Evolutionary conservation across 2,797 vertebrate species (phyloP), one percentile per base, ranked within the genome.

Genomic region (Chaetodon trifasciatus): DNA sequence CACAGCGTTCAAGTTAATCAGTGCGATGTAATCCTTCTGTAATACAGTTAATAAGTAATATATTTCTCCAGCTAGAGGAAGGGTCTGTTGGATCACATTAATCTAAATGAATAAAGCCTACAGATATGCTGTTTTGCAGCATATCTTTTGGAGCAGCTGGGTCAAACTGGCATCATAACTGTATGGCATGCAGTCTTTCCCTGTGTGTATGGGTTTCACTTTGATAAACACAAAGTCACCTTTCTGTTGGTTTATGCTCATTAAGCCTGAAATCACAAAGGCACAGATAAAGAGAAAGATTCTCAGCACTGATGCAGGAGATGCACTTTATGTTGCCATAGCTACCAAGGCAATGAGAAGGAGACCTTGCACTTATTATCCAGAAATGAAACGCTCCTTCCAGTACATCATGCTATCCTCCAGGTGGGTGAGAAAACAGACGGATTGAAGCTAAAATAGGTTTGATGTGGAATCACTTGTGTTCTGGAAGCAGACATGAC

Each of bases 311-410:
- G 62, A 76, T 58, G 19, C 9, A 61, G 35, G 44, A 56, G 8
- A 72, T 77, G 39, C 12, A 67, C 65, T 76, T 76, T 52, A 62
- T 61, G 74, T 89, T 87, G 68, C 83, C 86, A 88, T 91, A 69
- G 90, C 50, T 76, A 88, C 88, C 19, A 6, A 52, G 52, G 40
- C 69, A 11, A 6, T 23, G 23, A 73, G 50, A 74, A 11, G 9
- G 9, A 60, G 47, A 62, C 70, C 67, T 82, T 79, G 74, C 81
- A 86, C 68, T 60, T 85, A 87, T 82, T 85, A 77, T 70, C 68
- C 32, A 74, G 76, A 76, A 69, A 81, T 79, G 50, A 74, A 80
- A 84, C 3, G 5, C 21, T 53, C 61, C 66, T n/a, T 49, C 39
- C 40, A 55, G 71, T 44, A 66, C 0, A 0, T 66, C 60, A 46